These are phyloP conservation scores for Litoditis marina DNA, from an alignment of 2,888 invertebrate genomes.

Conservation along the genomic window DNA sequence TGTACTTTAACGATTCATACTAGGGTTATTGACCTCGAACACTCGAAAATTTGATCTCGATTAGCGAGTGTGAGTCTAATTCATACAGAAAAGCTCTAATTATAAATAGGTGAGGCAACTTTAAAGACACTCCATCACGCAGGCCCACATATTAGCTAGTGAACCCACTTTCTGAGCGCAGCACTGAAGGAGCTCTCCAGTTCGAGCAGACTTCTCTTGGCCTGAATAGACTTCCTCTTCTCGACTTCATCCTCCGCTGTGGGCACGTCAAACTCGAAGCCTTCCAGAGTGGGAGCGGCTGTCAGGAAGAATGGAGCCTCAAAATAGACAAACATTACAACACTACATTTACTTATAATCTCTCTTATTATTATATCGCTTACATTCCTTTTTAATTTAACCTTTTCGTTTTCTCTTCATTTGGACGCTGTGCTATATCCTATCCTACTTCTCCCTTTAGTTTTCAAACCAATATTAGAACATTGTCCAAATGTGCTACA, in stretches of 20 bases:
- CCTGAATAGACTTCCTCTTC: conserved; percentile 23
- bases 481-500: too few relatives aligned
- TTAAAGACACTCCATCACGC: background rate
- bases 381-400: background rate
- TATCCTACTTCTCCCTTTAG: too few relatives aligned
- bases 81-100: background rate
- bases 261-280: conserved; percentile 65
- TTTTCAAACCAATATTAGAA: too few relatives aligned
- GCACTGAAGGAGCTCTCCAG: conserved; percentile 39
- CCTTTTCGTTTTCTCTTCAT: background rate
- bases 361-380: background rate
- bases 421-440: too few relatives aligned
- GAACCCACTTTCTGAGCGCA: conserved; percentile 4
- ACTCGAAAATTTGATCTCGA: too few relatives aligned
- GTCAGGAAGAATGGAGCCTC: conserved; percentile 90
- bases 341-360: background rate
- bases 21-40: too few relatives aligned
- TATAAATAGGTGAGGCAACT: background rate
- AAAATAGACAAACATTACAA: background rate
- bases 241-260: conserved; percentile 19
- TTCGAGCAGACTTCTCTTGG: conserved; percentile 47
- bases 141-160: background rate
- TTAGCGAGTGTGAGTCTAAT: too few relatives aligned
- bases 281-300: conserved; percentile 78
- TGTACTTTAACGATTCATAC: too few relatives aligned